phyloP scores from a whole-genome alignment of 2,113 vertebrate species.

The Pampusana beccarii region DNA sequence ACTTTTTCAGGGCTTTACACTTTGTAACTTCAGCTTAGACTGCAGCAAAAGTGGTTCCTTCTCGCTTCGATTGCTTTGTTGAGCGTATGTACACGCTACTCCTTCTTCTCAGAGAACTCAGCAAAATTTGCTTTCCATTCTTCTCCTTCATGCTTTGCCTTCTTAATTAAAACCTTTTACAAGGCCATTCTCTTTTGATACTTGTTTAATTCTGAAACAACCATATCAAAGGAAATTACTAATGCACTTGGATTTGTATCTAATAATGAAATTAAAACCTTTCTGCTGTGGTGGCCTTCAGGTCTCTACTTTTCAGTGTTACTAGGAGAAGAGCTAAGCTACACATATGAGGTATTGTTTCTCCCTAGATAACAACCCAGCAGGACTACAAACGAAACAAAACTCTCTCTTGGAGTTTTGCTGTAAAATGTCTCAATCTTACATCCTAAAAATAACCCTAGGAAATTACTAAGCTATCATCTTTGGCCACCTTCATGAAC shows the following conservation, averaged over 20 bases:
- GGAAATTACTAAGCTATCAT: neutral
- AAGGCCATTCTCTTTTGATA: neutral
- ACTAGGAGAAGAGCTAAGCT: neutral
- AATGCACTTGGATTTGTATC: neutral
- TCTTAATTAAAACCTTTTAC: neutral
- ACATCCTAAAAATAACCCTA: neutral
- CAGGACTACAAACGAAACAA: neutral
- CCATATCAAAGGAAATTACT: neutral
- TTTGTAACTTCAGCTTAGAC: neutral
- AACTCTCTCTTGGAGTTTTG: neutral
- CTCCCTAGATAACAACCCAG: neutral
- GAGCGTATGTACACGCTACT: neutral
- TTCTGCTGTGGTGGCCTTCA: neutral
- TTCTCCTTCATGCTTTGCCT: neutral
- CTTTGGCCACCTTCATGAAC: neutral
- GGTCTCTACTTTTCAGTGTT: neutral
- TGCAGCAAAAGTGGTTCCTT: neutral
- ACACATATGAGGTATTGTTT: neutral
- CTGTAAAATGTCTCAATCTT: neutral
- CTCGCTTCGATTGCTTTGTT: neutral
- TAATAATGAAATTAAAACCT: constrained; percentile 13
- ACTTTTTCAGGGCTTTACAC: neutral
- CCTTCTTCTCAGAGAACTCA: neutral
- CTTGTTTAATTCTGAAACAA: neutral
- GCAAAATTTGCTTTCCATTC: neutral